Base-by-base conservation (phyloP, 2,888 invertebrate genomes). In the Margaritifera margaritifera region DNA sequence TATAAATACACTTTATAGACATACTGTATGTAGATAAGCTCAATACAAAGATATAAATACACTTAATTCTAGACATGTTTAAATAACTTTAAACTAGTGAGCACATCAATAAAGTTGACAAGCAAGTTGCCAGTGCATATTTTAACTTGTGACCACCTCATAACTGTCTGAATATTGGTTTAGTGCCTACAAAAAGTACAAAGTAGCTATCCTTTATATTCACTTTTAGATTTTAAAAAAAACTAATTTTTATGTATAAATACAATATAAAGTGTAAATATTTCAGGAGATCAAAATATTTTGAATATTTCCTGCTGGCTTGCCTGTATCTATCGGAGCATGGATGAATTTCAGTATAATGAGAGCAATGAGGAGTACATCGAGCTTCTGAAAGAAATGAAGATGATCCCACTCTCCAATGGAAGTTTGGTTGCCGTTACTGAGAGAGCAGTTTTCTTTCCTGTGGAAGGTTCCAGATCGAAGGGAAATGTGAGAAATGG, bases 311-410 rank as follows among this genome's bases (percentile, higher is more conserved):
- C 77, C 1, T 58, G 60, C 27, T 88, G 88, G 89, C 72, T 89
- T 61, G 85, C 85, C 2, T 87, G 88, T 75, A 79, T 89, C 42
- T 86, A 87, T 69, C 82, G 87, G 6, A 86, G 84, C 63, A 72
- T 88, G 68, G 87, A 88, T 69, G 87, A 88, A 66, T 83, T 86
- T 50, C 81, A 84, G 42, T 77, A 82, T 42, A 84, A 87, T 68
- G 80, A 82, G 50, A 75, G 75, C 2, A 70, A 85, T 42, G 73
- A 86, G 31, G 74, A 78, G 20, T 74, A 71, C 6, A 74, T 89
- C 50, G 77, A 75, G 66, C 42, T 15, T 42, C 42, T 42, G 15
- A 2, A 42, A 42, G 65, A 68, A 18, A 69, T 87, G 70, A 75
- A 76, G 42, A 83, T 87, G 58, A 80, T 89, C 51, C 87, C 87